Evolutionary conservation across 2,113 vertebrate species (phyloP), one percentile per base, ranked within the genome.

Genomic region (Coptodon rendalli): DNA sequence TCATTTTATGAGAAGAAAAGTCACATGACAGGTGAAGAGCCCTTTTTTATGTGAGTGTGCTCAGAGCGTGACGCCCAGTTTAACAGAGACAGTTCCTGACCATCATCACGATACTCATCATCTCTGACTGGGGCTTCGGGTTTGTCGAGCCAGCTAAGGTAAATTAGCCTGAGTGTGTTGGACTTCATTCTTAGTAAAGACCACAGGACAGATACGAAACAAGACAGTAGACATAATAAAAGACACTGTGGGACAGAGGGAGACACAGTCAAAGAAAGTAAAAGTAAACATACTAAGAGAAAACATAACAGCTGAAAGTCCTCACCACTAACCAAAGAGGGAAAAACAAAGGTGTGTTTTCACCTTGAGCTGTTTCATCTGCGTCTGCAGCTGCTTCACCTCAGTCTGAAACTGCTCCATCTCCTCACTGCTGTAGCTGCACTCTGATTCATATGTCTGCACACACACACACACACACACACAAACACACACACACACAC

Each of bases 301-400:
- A 61, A 61, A 59, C 27, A 34, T 2, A 34, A 17, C 57, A 31
- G 29, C 57, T 9, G 7, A 9, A 61, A 34, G 57, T 34, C 27
- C 16, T 34, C 29, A 19, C 3, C 54, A 29, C 12, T 29, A 11
- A 61, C 16, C 59, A 63, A 4, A 36, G 17, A 63, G 3, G 24
- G 27, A 36, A 11, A 19, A 63, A 36, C 31, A 63, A 63, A 36
- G 59, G 27, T 56, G 66, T 73, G 38, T 56, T 24, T 63, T 94
- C 76, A 98, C 97, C 97, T 97, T 97, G 8, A 98, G 93, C 89
- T 97, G 95, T 57, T 95, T 97, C 83, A 97, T 97, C 93, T 98
- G 97, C 12, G 95, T 96, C 79, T 96, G 96, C 81, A 98, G 93
- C 34, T 97, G 97, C 45, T 95, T 95, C 88, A 97, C 95, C 87